These are phyloP conservation scores for Ctenoplectra terminalis DNA, from an alignment of 1,140 invertebrate species.

Conservation along the genomic window DNA sequence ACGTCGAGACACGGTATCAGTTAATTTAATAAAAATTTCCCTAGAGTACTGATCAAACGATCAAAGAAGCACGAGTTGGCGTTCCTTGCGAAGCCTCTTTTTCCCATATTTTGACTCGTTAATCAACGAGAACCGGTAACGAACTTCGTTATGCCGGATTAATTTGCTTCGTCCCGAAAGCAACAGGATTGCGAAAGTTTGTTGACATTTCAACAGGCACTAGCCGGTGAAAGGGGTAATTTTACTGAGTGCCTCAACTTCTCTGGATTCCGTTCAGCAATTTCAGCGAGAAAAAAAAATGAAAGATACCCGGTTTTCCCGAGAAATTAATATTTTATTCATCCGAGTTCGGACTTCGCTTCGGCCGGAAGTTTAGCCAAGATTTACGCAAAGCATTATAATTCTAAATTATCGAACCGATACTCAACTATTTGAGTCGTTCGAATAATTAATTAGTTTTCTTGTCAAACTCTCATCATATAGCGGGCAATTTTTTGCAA, in stretches of 20 bases:
- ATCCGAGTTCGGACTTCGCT: not conserved
- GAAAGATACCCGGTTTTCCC: not conserved
- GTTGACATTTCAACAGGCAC: not conserved
- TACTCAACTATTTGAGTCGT: too few relatives aligned
- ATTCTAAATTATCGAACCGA: too few relatives aligned
- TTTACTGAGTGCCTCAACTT: not conserved
- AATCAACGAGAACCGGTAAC: not conserved
- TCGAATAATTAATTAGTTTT: too few relatives aligned
- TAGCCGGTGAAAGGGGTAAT: constrained; percentile 16
- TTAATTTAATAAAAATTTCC: too few relatives aligned
- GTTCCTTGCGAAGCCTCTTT: not conserved
- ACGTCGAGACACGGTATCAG: too few relatives aligned
- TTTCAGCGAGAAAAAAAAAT: not conserved
- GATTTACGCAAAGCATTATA: not conserved
- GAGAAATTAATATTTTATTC: constrained; percentile 12
- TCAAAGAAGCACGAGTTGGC: too few relatives aligned
- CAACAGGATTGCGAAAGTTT: constrained; percentile 7
- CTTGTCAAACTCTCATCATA: too few relatives aligned
- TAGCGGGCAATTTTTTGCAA: too few relatives aligned
- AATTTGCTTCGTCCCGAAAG: not conserved
- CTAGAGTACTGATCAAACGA: too few relatives aligned
- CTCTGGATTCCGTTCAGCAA: not conserved
- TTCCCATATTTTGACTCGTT: not conserved
- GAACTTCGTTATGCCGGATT: constrained; percentile 16
- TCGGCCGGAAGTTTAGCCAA: not conserved